Base-by-base conservation (phyloP, 1,140 invertebrate genomes). In the Panulirus ornatus region DNA sequence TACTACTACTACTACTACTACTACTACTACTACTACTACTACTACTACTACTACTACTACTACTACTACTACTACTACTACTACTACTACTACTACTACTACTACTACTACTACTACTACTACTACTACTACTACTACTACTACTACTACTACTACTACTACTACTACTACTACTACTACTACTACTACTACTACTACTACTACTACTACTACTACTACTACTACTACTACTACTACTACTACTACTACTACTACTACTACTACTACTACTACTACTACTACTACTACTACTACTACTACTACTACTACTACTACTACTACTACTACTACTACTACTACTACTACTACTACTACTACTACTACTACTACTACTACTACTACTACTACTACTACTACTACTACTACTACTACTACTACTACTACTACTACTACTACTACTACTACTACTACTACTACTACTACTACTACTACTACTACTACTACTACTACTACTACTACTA, bases 1-100 rank as follows among this genome's bases (percentile, higher is more conserved):
- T 58, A 58, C 51, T 58, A 58, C 51, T 58, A 58, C 51, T 58
- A 58, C 51, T 58, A 58, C 51, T 58, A 58, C 51, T 58, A 58
- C 51, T 58, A 58, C 51, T 58, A 58, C 51, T 58, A 58, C 51
- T 58, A 58, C 51, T 58, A 58, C 51, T 58, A 58, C 51, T 58
- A 58, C 51, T 58, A 58, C 51, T 58, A 58, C 51, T 58, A 58
- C 51, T 58, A 58, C 51, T 58, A 58, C 51, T 58, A 58, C 51
- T 58, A 58, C 51, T 58, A 58, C 51, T 58, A 22, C 51, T 58
- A 58, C 51, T 58, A 58, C 51, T 58, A 22, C 51, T 58, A 58
- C 51, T 58, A 58, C 51, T 58, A 58, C 51, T 58, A 58, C 51
- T 58, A 58, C 51, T 58, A 58, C 51, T 58, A 58, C 51, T 58